Base-by-base conservation (phyloP, 2,797 vertebrate genomes). In the Darevskia mixta region DNA sequence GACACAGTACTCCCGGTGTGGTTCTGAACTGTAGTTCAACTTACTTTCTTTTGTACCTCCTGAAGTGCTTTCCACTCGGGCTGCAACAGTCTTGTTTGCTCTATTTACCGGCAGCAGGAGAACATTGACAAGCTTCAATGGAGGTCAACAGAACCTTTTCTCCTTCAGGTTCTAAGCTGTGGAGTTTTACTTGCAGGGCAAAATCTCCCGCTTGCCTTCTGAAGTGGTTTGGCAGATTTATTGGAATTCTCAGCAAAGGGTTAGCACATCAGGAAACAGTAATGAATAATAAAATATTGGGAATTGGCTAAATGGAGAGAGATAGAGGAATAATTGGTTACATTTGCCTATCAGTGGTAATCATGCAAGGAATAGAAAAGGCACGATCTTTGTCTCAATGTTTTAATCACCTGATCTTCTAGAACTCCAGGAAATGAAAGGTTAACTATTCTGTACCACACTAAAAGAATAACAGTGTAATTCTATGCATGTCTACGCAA, bases 391-490 rank as follows among this genome's bases (percentile, higher is more conserved):
- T 82, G 89, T 87, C 32, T 17, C 82, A 75, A 55, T 8, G 85
- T 94, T 94, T 93, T 86, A 87, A 86, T 90, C 89, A 82, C 87
- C 88, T 0, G 86, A 92, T 94, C 92, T 90, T 96, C 95, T 90
- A 94, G 94, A 96, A 95, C 87, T 55, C 92, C 93, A 94, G 91
- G 69, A 91, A 17, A 84, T 91, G 87, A 23, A 90, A 86, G 49
- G 78, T 49, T 90, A 93, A 93, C 94, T 95, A 89, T 95, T 96
- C 93, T 94, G 94, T 92, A 95, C 93, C 89, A 90, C 89, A 77
- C 77, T 95, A 95, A 83, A 90, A 71, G 79, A 92, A 85, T 94
- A 95, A 73, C 32, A 10, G 17, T 73, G 72, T 35, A 18, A 35
- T 73, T 17, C 72, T 73, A 73, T 73, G 35, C 35, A 73, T 73